Evolutionary conservation across 2,797 vertebrate species (phyloP), one percentile per base, ranked within the genome.

Genomic region (Anguilla obscura): DNA sequence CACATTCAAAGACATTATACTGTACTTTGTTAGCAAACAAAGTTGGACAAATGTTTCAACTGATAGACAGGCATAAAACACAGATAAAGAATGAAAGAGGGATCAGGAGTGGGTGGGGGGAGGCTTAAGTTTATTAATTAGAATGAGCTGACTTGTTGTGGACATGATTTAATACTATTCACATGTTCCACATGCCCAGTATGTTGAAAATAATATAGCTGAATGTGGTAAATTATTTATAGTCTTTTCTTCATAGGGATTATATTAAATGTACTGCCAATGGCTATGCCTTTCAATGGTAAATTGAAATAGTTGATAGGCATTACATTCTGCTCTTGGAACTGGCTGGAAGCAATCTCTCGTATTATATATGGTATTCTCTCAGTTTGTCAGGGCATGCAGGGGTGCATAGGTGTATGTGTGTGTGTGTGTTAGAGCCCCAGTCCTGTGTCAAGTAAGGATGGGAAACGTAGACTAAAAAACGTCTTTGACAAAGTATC

Each of bases 311-410:
- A n/a, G 60, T 66, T 87, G 60, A 48, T 50, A n/a, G 82, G 48
- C 52, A 36, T 16, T 69, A 58, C 45, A 48, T 48, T 54, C 87
- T 50, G 85, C 63, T 40, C 50, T 9, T 48, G 66, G 48, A 79
- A 79, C 9, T 18, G 36, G 71, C 84, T 48, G 69, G 71, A 52
- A 76, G 87, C 69, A 63, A 60, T 85, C 56, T 58, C 16, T 40
- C 45, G 48, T 54, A 85, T 88, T 88, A 76, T 63, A n/a, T 27
- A n/a, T 85, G 52, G 40, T 36, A 36, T 27, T 74, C 63, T 88
- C n/a, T 33, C 27, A 1, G 0, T 12, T 79, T 87, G 45, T 66
- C 8, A n/a, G 40, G 76, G 36, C 74, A 18, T 8, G 16, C 40
- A 14, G 10, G 52, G 0, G 9, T 56, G n/a, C 14, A 3, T 18